Evolutionary conservation across 2,888 invertebrate species (phyloP).

Genomic region (Notodonta dromedarius): DNA sequence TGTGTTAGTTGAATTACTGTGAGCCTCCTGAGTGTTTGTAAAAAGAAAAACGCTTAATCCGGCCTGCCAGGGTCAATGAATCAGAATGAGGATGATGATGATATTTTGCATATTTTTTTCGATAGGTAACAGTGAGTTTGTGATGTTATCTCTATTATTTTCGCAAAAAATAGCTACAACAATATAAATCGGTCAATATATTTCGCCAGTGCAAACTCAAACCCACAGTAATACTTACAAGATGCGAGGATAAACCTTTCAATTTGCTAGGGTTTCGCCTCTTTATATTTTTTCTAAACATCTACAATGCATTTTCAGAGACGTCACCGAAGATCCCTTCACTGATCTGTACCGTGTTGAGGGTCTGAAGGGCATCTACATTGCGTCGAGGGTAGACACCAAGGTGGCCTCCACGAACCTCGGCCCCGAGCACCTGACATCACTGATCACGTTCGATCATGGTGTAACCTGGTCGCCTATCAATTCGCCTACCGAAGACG

Average conservation of each 20-base stretch:
- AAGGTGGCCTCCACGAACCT: slow-evolving; percentile 82
- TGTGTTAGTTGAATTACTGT: background rate
- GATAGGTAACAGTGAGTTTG: too few species aligned
- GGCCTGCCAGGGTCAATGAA: background rate
- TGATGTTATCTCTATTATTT: too few species aligned
- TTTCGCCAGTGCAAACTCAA: too few species aligned
- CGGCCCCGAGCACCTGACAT: slow-evolving; percentile 90
- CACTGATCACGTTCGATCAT: slow-evolving; percentile 93
- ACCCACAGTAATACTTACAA: too few species aligned
- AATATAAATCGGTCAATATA: too few species aligned
- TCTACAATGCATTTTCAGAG: slow-evolving; percentile 76
- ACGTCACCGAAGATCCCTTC: slow-evolving; percentile 91
- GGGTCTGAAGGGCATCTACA: slow-evolving; percentile 94
- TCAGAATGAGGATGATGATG: background rate
- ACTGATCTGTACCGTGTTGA: slow-evolving; percentile 95
- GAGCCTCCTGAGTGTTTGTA: background rate
- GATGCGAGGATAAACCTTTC: too few species aligned
- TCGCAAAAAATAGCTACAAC: too few species aligned
- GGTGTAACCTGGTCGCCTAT: slow-evolving; percentile 93
- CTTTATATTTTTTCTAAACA: background rate
- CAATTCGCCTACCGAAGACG: slow-evolving; percentile 88
- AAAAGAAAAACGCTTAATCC: slow-evolving; percentile 1
- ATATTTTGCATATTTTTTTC: background rate
- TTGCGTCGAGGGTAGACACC: slow-evolving; percentile 90
- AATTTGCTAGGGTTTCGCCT: too few species aligned